These are phyloP conservation scores for Chrysaora quinquecirrha DNA, from an alignment of 30 jellyfish, hydroid and myxozoan genomes.

Conservation along the genomic window DNA sequence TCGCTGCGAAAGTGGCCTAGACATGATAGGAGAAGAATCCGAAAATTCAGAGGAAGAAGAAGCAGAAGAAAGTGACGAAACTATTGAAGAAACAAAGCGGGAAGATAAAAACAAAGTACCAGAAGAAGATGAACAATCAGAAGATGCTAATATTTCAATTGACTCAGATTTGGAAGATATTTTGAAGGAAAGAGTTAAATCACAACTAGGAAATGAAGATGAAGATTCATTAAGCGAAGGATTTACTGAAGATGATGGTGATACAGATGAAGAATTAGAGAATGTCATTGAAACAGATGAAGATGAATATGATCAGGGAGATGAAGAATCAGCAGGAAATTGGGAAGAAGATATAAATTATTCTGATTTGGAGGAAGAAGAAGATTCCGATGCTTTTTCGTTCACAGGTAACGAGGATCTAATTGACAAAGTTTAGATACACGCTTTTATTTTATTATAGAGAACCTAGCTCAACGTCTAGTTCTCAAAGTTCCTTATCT, in stretches of 20 bases:
- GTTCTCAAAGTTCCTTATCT: no score
- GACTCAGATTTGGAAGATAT: constrained; percentile 39
- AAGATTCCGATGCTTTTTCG: constrained; percentile 54
- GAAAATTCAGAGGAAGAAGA: constrained; percentile 3
- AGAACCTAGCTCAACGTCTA: no score
- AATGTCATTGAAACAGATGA: constrained; percentile 20
- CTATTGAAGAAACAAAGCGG: constrained; percentile 1
- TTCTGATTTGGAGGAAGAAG: constrained; percentile 55
- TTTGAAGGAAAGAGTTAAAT: constrained; percentile 6
- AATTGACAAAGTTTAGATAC: no score
- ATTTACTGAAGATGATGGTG: constrained; percentile 25
- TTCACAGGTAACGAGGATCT: constrained; percentile 44
- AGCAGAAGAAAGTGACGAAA: constrained; percentile 3
- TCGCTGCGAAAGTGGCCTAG: constrained; percentile 50
- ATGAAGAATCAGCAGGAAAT: not conserved
- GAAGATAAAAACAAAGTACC: constrained; percentile 24
- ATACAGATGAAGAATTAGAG: constrained; percentile 37
- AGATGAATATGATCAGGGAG: constrained; percentile 38
- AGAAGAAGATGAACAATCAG: not conserved
- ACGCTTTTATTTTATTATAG: no score
- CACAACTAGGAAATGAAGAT: not conserved
- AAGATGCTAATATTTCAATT: constrained; percentile 5
- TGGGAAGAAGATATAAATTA: constrained; percentile 45
- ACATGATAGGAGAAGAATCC: not conserved
- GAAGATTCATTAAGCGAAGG: not conserved